A percentile compares a stretch with the other conserved stretches of the same genome.
These are phyloP conservation scores for Dendrocincla tyrannina DNA, from an alignment of 2,797 vertebrate genomes.

Conservation along the genomic window DNA sequence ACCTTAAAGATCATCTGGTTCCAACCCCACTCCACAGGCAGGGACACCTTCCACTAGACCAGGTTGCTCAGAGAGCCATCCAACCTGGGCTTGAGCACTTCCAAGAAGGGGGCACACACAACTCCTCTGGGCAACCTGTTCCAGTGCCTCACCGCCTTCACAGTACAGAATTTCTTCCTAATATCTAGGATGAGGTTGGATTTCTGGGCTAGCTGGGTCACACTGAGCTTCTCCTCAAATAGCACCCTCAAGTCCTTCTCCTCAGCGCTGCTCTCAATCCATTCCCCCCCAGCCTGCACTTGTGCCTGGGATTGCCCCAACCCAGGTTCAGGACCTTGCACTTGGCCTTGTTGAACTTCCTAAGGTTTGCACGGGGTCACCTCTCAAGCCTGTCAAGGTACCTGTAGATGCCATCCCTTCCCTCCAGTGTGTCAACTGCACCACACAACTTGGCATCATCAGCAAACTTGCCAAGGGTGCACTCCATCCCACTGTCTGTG, in stretches of 20 bases:
- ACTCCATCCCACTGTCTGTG: neutral
- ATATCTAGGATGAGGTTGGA: neutral
- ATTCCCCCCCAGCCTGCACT: neutral
- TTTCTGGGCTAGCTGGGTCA: neutral
- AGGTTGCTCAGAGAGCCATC: neutral
- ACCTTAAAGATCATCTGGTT: neutral
- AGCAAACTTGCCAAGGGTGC: neutral
- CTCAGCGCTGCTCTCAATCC: neutral
- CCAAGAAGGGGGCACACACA: neutral
- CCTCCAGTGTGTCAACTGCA: neutral
- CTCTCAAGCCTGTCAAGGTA: neutral
- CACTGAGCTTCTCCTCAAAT: neutral
- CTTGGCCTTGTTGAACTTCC: neutral
- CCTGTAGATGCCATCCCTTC: neutral
- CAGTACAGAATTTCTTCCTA: neutral
- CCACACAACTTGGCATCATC: neutral
- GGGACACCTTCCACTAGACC: neutral
- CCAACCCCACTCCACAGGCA: neutral
- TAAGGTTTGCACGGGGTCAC: neutral
- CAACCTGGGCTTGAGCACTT: neutral
- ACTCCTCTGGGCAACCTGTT: neutral
- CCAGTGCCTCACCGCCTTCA: neutral
- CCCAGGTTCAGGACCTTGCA: neutral
- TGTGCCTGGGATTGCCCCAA: neutral
- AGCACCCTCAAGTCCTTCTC: neutral